Evolutionary conservation across 2,113 vertebrate genomes (phyloP), one percentile per base, ranked within the genome.

Genomic region (Eolophus roseicapilla): DNA sequence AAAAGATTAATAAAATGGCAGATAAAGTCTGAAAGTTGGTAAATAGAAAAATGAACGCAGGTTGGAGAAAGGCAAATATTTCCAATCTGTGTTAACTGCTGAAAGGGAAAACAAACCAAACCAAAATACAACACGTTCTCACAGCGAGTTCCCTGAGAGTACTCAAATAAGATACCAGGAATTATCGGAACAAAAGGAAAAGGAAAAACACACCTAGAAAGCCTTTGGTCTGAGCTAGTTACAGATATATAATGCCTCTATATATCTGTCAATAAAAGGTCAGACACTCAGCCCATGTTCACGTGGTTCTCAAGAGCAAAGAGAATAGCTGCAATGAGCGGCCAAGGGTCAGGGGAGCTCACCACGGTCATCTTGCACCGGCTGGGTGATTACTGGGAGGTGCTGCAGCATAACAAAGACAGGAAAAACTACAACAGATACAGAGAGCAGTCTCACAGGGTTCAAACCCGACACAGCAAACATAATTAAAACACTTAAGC

Each of bases 341-440:
- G 65, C 24, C 59, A 29, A 46, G 31, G 63, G 7, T 50, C 63
- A 37, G 47, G 23, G n/a, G 44, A 76, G 60, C 69, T 71, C 91
- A 15, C 20, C 44, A 7, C 0, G 0, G 27, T 23, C 77, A 33
- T 3, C 39, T 11, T 28, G 27, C 33, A 13, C 0, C 0, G 37
- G 33, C 44, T 6, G 7, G 39, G 25, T 9, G 11, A 33, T 17
- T 17, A 9, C 1, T 1, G 29, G 35, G 46, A 77, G 27, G 29
- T 37, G 39, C 64, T 11, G 31, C 0, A 49, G 27, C 7, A 1
- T 17, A 46, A 25, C 17, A 14, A 33, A 57, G 13, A 2, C 20
- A 8, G 23, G 33, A 47, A 15, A n/a, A 64, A 31, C 25, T 31
- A 19, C 53, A 16, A 15, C 17, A n/a, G 23, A 19, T 1, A 39